A percentile compares a stretch with the other conserved stretches of the same genome.
These are phyloP conservation scores for Apantesis nais DNA, from an alignment of 2,888 invertebrate species.

Conservation along the genomic window DNA sequence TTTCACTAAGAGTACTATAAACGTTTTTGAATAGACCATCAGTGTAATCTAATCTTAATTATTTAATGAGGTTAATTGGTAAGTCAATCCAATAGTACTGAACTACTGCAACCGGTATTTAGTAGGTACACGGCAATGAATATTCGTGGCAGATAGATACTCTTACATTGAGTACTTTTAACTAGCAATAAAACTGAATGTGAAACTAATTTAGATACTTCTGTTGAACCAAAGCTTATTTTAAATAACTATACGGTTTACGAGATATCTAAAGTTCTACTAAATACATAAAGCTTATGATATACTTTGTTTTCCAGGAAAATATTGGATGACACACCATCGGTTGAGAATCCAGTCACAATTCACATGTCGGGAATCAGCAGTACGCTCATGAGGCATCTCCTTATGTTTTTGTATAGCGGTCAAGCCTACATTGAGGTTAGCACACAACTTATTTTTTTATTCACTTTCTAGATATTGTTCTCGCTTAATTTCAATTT, in stretches of 20 bases:
- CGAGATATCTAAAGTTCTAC: slow-evolving; percentile 8
- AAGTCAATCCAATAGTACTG: slow-evolving; percentile 46
- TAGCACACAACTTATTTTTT: slow-evolving; percentile 50
- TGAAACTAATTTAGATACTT: slow-evolving; percentile 23
- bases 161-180: slow-evolving; percentile 37
- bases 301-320: slow-evolving; percentile 75
- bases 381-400: slow-evolving; percentile 91
- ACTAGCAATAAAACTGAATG: slow-evolving; percentile 32
- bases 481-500: slow-evolving; percentile 31
- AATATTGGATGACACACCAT: slow-evolving; percentile 90
- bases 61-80: slow-evolving; percentile 53
- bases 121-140: slow-evolving; percentile 37
- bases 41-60: slow-evolving; percentile 50
- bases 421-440: slow-evolving; percentile 94
- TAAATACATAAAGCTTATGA: slow-evolving; percentile 21
- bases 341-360: slow-evolving; percentile 89
- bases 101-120: slow-evolving; percentile 38
- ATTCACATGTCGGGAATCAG: slow-evolving; percentile 94
- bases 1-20: slow-evolving; percentile 30
- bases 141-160: slow-evolving; percentile 33
- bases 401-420: slow-evolving; percentile 94
- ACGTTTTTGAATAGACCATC: slow-evolving; percentile 40
- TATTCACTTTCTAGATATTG: slow-evolving; percentile 25
- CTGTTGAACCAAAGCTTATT: slow-evolving; percentile 14
- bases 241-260: slow-evolving; percentile 20